Base-by-base conservation (phyloP, 2,888 invertebrate species). In the Lampropteryx suffumata region DNA sequence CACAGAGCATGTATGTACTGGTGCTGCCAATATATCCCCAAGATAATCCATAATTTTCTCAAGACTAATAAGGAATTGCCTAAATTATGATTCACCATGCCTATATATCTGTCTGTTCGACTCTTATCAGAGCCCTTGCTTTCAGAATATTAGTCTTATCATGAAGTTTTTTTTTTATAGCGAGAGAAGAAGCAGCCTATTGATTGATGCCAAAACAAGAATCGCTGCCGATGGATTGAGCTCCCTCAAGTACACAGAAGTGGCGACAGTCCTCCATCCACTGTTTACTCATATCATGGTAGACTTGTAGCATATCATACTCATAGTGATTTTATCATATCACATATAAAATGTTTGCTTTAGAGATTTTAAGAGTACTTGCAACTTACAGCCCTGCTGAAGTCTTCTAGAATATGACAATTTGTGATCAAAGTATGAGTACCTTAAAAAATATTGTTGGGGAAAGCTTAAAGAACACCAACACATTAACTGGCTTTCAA, bases 201-300 rank as follows among this genome's bases (percentile, higher is more conserved):
- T 92, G 1, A 70, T 74, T 36, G 80, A 82, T 39, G 91, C 91
- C 1, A 86, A 86, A 37, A 71, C 91, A 36, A 84, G 91, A 37
- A 92, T 91, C 67, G 71, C 83, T 30, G 78, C 76, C 1, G 94
- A 94, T 78, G 94, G 94, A 3, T 76, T 94, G 14, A 94, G 91
- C 72, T 91, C 93, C 7, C 73, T 94, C 14, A 82, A 82, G 33
- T 92, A 89, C 63, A 88, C 85, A 34, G 92, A 92, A 71, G 89
- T 91, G 12, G 91, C 90, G 28, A 90, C 89, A 6, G 90, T 92
- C 21, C 77, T 92, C 43, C 92, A 92, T 69, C 89, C 91, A 58
- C 80, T 93, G n/a, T 93, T 92, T 71, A 93, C 93, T 54, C 93
- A 92, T 81, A 88, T 93, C 71, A 84, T 92, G 75, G 92, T 92